A percentile compares a stretch with the other conserved stretches of the same genome.
phyloP scores from a whole-genome alignment of 2,113 vertebrate species.

The Takifugu bimaculatus region DNA sequence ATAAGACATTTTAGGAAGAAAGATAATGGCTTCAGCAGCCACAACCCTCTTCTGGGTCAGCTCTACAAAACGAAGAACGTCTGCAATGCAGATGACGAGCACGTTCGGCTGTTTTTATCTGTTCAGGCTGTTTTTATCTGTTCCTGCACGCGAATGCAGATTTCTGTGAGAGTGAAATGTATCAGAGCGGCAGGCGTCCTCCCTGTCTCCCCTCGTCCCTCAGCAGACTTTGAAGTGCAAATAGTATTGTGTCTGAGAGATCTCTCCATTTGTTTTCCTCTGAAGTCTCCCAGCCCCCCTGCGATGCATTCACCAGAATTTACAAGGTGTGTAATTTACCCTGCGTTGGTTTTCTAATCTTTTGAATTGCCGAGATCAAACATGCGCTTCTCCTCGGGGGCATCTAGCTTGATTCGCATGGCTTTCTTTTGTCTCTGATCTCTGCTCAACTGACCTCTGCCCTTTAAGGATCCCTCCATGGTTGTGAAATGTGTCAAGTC shows the following conservation, averaged over 20 bases:
- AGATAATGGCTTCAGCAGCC: too few species aligned
- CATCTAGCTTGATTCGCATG: slow-evolving; percentile 50
- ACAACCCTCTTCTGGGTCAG: too few species aligned
- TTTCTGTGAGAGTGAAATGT: slow-evolving; percentile 11
- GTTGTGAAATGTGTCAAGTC: slow-evolving; percentile 18
- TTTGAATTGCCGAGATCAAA: slow-evolving; percentile 69
- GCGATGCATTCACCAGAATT: slow-evolving; percentile 62
- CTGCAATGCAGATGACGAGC: neutral
- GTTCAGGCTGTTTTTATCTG: neutral
- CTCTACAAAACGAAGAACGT: too few species aligned
- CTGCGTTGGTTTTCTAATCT: slow-evolving; percentile 66
- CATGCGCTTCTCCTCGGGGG: slow-evolving; percentile 36
- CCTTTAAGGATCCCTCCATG: slow-evolving; percentile 11
- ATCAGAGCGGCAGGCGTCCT: slow-evolving; percentile 39
- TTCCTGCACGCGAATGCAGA: slow-evolving; percentile 7
- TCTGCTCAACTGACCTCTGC: slow-evolving; percentile 40
- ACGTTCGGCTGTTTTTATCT: neutral
- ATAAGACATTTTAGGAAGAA: too few species aligned
- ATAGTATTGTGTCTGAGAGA: slow-evolving; percentile 65
- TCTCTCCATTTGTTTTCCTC: slow-evolving; percentile 74
- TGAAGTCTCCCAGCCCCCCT: slow-evolving; percentile 66
- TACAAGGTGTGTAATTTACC: slow-evolving; percentile 67
- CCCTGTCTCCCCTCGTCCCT: slow-evolving; percentile 40
- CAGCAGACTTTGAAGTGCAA: slow-evolving; percentile 69
- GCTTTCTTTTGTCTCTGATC: slow-evolving; percentile 57